Conservation (phyloP, 1,140 invertebrate species). For the Diabrotica virgifera region DNA sequence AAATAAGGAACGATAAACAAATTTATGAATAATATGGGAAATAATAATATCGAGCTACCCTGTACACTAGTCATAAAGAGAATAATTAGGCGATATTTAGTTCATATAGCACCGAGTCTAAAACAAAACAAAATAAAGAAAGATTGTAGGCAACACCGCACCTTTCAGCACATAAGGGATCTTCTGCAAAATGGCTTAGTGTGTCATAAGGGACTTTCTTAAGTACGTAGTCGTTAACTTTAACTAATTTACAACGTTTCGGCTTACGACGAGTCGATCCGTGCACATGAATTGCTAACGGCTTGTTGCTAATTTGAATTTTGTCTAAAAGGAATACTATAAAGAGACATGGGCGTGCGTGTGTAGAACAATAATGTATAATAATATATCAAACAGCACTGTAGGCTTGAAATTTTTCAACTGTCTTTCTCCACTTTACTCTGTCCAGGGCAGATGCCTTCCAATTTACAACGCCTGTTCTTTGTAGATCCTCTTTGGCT, state of each 20-base stretch:
- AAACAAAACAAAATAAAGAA: not conserved
- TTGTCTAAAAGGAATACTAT: conserved; percentile 16
- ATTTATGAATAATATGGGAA: too few species aligned
- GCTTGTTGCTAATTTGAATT: conserved; percentile 18
- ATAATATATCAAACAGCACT: too few species aligned
- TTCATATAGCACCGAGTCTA: not conserved
- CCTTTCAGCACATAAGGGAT: conserved; percentile 7
- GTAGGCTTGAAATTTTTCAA: too few species aligned
- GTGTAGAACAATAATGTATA: too few species aligned
- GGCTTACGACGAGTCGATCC: conserved; percentile 9
- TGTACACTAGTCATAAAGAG: too few species aligned
- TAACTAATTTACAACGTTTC: conserved; percentile 25
- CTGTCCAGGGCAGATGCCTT: too few species aligned
- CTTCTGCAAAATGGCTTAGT: conserved; percentile 13
- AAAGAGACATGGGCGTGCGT: not conserved
- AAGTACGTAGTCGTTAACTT: conserved; percentile 29
- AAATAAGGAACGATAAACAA: too few species aligned
- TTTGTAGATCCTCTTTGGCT: too few species aligned
- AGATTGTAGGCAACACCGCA: not conserved
- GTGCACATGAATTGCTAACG: conserved; percentile 15
- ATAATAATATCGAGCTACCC: too few species aligned
- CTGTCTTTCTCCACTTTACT: too few species aligned
- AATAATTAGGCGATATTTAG: not conserved
- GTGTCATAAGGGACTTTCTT: conserved; percentile 27
- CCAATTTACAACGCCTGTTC: too few species aligned